Conservation (phyloP, 2,888 invertebrate species). For the Tetranychus piercei region DNA sequence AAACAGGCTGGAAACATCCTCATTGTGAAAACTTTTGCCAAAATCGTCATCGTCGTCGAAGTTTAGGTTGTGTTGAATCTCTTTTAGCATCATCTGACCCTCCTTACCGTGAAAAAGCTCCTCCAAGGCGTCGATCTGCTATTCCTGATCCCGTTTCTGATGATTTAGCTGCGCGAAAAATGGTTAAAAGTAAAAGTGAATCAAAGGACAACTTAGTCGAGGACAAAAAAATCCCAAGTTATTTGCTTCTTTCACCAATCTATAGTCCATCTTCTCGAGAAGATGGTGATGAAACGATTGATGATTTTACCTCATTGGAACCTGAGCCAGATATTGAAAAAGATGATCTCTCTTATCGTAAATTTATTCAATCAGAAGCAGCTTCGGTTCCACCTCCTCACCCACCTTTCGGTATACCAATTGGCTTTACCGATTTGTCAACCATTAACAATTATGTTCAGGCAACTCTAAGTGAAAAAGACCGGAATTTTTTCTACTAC, state of each 20-base stretch:
- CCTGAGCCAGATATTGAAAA: conserved; percentile 16
- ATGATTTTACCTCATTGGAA: conserved; percentile 6
- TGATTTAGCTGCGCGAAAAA: conserved; percentile 46
- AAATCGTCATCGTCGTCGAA: background rate
- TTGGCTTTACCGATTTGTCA: conserved; percentile 60
- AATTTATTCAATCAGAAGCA: conserved; percentile 22
- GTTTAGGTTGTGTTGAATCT: background rate
- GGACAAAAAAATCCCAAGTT: conserved; percentile 20
- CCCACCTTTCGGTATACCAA: conserved; percentile 72
- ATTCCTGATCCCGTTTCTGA: conserved; percentile 50
- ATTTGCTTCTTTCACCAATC: conserved; percentile 23
- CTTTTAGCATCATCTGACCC: conserved; percentile 3
- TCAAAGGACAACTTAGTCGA: background rate
- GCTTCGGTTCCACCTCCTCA: conserved; percentile 45
- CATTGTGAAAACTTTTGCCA: background rate
- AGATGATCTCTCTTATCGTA: conserved; percentile 26
- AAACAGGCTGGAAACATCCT: conserved; percentile 3
- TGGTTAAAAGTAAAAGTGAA: background rate
- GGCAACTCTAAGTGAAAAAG: conserved; percentile 35
- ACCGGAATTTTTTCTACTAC: conserved; percentile 13
- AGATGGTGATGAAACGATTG: conserved; percentile 1
- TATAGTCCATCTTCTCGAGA: conserved; percentile 22
- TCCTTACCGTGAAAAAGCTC: conserved; percentile 27
- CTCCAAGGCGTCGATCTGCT: conserved; percentile 33
- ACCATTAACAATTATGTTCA: conserved; percentile 67